phyloP scores from a whole-genome alignment of 2,888 invertebrate genomes.

The Dynastes hyllus region DNA sequence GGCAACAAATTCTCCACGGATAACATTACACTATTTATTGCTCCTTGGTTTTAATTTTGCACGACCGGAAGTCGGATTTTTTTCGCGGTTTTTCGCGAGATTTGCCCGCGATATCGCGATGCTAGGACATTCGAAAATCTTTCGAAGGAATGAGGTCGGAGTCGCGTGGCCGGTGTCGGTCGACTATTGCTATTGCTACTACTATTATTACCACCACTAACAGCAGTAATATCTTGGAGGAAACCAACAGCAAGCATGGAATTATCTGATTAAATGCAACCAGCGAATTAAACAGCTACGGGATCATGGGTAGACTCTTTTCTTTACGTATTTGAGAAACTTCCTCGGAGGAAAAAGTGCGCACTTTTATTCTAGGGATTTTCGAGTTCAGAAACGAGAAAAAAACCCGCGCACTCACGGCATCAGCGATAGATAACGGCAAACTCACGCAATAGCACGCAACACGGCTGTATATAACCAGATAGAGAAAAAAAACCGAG shows the following conservation, averaged over 20 bases:
- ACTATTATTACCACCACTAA: neutral
- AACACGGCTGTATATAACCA: constrained; percentile 49
- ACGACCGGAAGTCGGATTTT: neutral
- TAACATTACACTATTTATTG: constrained; percentile 30
- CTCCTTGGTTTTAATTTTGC: neutral
- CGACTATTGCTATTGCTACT: neutral
- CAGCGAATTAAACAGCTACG: neutral
- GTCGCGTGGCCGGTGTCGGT: constrained; percentile 11
- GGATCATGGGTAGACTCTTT: too few species aligned
- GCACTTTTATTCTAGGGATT: neutral
- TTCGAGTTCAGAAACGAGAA: constrained; percentile 54
- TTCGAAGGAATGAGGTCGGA: too few species aligned
- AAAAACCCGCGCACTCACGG: constrained; percentile 58
- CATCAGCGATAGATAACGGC: constrained; percentile 52
- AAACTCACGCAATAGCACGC: too few species aligned
- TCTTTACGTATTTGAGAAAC: neutral
- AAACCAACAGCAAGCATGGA: constrained; percentile 29
- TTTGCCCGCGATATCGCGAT: neutral
- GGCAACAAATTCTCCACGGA: constrained; percentile 27
- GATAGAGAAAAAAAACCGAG: too few species aligned
- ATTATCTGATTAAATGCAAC: constrained; percentile 32
- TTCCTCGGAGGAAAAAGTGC: constrained; percentile 16
- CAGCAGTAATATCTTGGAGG: neutral
- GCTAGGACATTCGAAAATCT: constrained; percentile 2
- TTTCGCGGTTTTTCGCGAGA: constrained; percentile 5